Base-by-base conservation (phyloP, 2,888 invertebrate genomes). In the Sthenelais limicola region DNA sequence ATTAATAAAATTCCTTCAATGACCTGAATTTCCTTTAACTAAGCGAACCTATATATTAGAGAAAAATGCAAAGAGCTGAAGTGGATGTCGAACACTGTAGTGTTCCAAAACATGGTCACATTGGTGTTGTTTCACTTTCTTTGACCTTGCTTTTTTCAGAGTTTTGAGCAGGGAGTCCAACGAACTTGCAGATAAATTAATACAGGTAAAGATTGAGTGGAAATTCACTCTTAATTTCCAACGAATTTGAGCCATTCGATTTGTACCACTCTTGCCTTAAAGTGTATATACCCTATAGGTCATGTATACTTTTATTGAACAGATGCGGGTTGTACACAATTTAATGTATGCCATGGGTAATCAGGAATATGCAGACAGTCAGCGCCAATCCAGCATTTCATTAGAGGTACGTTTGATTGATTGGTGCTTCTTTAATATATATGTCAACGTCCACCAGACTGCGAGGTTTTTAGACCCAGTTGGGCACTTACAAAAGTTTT, bases 331-430 rank as follows among this genome's bases (percentile, higher is more conserved):
- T 21, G 83, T 85, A 15, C 85, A 86, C 74, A 81, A 87, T 72
- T 79, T 88, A 58, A 78, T 87, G 80, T 86, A 79, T 78, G 84
- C 86, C 3, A 86, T 87, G 85, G 87, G 87, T 1, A 88, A 88
- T 74, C 80, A 81, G 76, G 85, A 87, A 58, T 83, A 87, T 79
- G 86, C 86, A 15, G 88, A 88, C 80, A 87, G 87, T 76, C 87
- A 87, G 75, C 77, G 87, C 54, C 87, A 88, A 76, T 84, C 88
- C 54, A 85, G 86, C 73, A 82, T 87, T 54, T 83, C 87, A 28
- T 77, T 87, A 33, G 86, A 87, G 84, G 87, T 87, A 79, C 69
- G 77, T 7, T 15, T 35, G 9, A 52, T 18, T 18, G 12, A 52
- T n/a, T n/a, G n/a, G n/a, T n/a, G n/a, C n/a, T n/a, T n/a, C n/a